Evolutionary conservation across 2,888 invertebrate genomes (phyloP).

Genomic region (Catocala fraxini): DNA sequence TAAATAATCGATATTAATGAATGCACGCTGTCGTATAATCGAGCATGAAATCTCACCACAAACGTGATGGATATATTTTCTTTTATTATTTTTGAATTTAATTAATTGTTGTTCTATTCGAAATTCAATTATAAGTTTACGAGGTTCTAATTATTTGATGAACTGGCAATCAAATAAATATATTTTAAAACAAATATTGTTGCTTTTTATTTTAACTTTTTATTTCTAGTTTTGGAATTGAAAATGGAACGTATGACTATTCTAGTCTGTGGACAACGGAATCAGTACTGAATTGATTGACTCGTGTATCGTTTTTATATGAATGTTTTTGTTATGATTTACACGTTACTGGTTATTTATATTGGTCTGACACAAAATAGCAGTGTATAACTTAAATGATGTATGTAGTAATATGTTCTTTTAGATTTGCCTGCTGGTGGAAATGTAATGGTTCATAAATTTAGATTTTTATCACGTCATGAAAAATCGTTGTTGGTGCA

Average conservation of each 20-base stretch:
- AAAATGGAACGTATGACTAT: neutral
- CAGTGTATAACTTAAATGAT: constrained; percentile 1
- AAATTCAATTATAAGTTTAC: constrained; percentile 25
- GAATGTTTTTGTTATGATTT: neutral
- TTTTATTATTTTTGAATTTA: constrained; percentile 12
- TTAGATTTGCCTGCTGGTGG: neutral
- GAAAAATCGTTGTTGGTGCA: neutral
- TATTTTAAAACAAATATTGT: neutral
- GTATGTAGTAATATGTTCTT: constrained; percentile 2
- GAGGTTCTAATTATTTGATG: constrained; percentile 21
- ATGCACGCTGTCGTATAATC: constrained; percentile 40
- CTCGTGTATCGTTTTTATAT: neutral
- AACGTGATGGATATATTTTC: constrained; percentile 14
- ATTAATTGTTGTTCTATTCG: constrained; percentile 27
- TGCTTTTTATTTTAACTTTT: neutral
- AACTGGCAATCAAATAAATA: constrained; percentile 4
- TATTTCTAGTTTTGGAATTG: neutral
- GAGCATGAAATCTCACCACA: constrained; percentile 47
- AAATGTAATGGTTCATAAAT: constrained; percentile 1
- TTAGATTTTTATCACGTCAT: neutral
- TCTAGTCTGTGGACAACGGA: neutral
- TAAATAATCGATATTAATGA: constrained; percentile 59
- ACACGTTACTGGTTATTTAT: neutral
- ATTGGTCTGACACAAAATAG: neutral
- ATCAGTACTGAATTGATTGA: neutral